Percentiles rank a stretch among this genome's conserved stretches.
phyloP scores from a whole-genome alignment of 2,888 invertebrate species.

The Ochropleura leucogaster region DNA sequence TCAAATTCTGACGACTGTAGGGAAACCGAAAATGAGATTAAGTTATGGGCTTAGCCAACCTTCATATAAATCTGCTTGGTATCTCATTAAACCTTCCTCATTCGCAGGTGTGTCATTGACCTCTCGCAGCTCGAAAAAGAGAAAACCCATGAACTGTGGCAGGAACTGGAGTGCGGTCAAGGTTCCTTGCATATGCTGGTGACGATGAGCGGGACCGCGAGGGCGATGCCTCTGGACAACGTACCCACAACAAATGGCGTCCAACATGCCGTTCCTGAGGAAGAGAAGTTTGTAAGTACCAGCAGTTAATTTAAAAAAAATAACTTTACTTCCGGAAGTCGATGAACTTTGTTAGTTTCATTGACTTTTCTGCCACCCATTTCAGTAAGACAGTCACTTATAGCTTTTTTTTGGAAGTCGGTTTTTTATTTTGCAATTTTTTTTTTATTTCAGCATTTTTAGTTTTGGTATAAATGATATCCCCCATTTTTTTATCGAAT shows the following conservation, averaged over 20 bases:
- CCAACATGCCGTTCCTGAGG: conserved; percentile 71
- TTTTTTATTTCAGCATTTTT: too few relatives aligned
- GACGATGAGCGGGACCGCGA: conserved; percentile 80
- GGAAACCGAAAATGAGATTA: neutral
- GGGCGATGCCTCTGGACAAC: conserved; percentile 74
- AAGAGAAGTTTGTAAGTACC: conserved; percentile 77
- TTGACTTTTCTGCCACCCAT: too few relatives aligned
- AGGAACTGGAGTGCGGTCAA: conserved; percentile 84
- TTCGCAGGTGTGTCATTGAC: conserved; percentile 82
- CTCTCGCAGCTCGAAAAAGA: conserved; percentile 84
- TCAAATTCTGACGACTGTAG: neutral
- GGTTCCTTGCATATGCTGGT: conserved; percentile 84
- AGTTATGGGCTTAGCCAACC: neutral
- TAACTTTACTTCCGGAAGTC: too few relatives aligned
- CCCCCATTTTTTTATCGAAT: too few relatives aligned
- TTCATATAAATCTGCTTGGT: neutral
- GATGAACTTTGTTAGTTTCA: too few relatives aligned
- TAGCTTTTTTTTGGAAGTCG: too few relatives aligned
- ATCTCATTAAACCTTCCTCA: conserved; percentile 3
- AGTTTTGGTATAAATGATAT: too few relatives aligned
- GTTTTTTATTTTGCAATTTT: too few relatives aligned
- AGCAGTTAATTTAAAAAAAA: neutral
- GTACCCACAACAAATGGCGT: conserved; percentile 81
- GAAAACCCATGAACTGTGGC: conserved; percentile 86
- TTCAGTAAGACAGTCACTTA: too few relatives aligned